Percentiles rank a stretch among this genome's conserved stretches.
Evolutionary conservation across 1,140 invertebrate genomes (phyloP).

Genomic region (Neodiprion virginianus): DNA sequence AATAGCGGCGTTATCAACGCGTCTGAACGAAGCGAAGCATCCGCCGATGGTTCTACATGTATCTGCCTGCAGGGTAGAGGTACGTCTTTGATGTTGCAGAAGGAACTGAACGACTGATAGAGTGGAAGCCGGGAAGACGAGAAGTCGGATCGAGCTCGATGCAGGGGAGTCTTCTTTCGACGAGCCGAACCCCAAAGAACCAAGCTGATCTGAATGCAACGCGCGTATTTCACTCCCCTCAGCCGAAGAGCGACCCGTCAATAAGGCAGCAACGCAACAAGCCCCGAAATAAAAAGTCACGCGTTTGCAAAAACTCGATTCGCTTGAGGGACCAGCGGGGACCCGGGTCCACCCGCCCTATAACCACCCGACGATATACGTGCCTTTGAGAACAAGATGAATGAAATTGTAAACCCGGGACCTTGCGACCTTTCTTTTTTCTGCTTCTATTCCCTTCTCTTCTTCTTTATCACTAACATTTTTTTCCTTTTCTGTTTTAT

Average conservation of each 20-base stretch:
- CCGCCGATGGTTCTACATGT: no score
- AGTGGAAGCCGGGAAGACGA: neutral
- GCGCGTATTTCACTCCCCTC: slow-evolving; percentile 46
- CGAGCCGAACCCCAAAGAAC: slow-evolving; percentile 24
- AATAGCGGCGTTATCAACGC: no score
- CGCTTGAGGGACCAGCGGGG: slow-evolving; percentile 20
- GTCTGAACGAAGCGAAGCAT: no score
- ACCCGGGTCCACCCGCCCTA: slow-evolving; percentile 23
- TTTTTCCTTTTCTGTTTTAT: neutral
- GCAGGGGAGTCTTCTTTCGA: slow-evolving; percentile 35
- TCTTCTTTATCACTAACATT: neutral
- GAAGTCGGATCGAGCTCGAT: neutral
- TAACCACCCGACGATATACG: slow-evolving; percentile 22
- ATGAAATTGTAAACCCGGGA: neutral
- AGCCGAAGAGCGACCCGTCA: slow-evolving; percentile 15
- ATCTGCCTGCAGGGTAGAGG: neutral
- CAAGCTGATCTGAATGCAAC: slow-evolving; percentile 54
- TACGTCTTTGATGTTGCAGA: slow-evolving; percentile 51
- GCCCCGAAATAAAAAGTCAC: slow-evolving; percentile 40
- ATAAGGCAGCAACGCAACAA: slow-evolving; percentile 26
- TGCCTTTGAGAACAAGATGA: slow-evolving; percentile 1
- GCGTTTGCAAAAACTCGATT: slow-evolving; percentile 30
- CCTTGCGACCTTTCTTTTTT: slow-evolving; percentile 21
- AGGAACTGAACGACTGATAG: slow-evolving; percentile 39
- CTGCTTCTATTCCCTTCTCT: slow-evolving; percentile 20